Conservation (phyloP, 2,113 vertebrate species). For the Chloropsis hardwickii region DNA sequence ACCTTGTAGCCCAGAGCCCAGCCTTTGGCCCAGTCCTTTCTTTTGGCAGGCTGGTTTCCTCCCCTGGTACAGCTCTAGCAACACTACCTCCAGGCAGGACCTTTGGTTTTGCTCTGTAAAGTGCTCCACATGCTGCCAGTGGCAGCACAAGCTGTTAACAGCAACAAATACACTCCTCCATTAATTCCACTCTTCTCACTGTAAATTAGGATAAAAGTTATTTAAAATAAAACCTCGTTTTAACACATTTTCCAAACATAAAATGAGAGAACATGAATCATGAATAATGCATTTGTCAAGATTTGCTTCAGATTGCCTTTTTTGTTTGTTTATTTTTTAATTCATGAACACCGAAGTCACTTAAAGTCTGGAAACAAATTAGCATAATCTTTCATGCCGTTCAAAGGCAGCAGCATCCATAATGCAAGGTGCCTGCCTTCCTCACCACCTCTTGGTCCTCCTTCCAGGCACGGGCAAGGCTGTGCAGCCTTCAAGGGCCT, state of each 20-base stretch:
- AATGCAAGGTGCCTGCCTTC: background rate
- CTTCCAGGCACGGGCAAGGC: background rate
- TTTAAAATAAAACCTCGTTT: conserved; percentile 47
- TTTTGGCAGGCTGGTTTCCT: background rate
- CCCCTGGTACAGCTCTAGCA: background rate
- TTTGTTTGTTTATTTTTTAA: conserved; percentile 50
- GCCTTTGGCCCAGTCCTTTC: rapidly evolving
- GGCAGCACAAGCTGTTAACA: background rate
- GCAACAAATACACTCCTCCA: background rate
- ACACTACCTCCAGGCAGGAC: background rate
- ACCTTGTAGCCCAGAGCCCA: background rate
- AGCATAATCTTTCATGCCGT: background rate
- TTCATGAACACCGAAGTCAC: conserved; percentile 33
- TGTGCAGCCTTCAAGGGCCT: conserved; percentile 12
- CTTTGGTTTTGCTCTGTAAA: background rate
- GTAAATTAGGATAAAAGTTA: conserved; percentile 7
- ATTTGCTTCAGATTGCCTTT: conserved; percentile 55
- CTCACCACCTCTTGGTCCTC: background rate
- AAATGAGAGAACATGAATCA: background rate
- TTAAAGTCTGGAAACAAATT: conserved; percentile 52
- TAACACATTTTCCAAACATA: conserved; percentile 40
- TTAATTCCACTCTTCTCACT: background rate
- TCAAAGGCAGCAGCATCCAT: background rate
- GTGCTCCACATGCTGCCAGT: background rate
- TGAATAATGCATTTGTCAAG: conserved; percentile 1